phyloP scores from a whole-genome alignment of 2,888 invertebrate species.

The Halictus quadricinctus region DNA sequence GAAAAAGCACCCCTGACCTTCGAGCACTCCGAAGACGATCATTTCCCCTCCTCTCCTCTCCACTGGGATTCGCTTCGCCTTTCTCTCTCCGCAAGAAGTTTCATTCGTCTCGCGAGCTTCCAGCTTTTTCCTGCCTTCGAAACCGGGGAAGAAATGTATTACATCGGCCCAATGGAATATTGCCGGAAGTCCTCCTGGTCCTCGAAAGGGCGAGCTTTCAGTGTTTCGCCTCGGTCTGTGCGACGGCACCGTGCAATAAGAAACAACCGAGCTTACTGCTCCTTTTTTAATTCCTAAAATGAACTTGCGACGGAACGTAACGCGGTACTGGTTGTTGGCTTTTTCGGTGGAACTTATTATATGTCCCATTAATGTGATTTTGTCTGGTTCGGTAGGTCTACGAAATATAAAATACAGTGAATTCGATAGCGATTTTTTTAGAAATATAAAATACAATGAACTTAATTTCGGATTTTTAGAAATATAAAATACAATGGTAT shows the following conservation, averaged over 20 bases:
- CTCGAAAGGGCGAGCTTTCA: slow-evolving; percentile 2
- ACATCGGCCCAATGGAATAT: slow-evolving; percentile 37
- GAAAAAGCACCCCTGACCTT: slow-evolving; percentile 67
- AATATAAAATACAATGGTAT: background rate
- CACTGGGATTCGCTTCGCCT: slow-evolving; percentile 39
- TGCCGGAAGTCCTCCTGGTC: slow-evolving; percentile 16
- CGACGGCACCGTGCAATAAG: background rate
- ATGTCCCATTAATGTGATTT: background rate
- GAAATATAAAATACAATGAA: too few species aligned
- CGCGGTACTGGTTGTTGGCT: background rate
- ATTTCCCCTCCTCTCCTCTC: slow-evolving; percentile 24
- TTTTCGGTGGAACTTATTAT: background rate
- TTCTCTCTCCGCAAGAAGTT: slow-evolving; percentile 60
- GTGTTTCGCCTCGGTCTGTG: background rate
- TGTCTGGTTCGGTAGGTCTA: background rate
- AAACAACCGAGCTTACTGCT: slow-evolving; percentile 1
- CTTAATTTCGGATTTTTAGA: background rate
- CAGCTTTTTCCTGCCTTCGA: slow-evolving; percentile 31
- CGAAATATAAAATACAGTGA: too few species aligned
- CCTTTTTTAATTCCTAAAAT: slow-evolving; percentile 5
- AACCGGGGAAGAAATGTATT: slow-evolving; percentile 50
- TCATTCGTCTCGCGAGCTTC: slow-evolving; percentile 56
- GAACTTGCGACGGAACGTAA: background rate
- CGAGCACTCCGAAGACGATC: slow-evolving; percentile 50
- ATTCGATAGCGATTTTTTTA: too few species aligned